Percentiles rank a stretch among this genome's conserved stretches.
Evolutionary conservation across 2,797 vertebrate genomes (phyloP).

Genomic region (Hemibagrus guttatus): DNA sequence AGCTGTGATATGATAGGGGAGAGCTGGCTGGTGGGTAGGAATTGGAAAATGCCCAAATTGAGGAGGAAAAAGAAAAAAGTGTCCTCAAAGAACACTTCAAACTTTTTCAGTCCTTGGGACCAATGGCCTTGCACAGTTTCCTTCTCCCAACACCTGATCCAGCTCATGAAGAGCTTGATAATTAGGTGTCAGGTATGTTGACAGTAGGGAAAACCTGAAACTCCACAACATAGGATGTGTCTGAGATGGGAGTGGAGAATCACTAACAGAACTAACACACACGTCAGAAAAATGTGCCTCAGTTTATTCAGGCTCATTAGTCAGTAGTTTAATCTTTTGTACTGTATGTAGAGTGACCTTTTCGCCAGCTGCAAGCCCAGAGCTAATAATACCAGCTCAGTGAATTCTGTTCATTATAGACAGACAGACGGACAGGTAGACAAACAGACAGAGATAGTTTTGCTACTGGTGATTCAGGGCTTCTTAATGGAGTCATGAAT

Average conservation of each 20-base stretch:
- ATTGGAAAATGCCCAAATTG: neutral
- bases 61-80: neutral
- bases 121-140: slow-evolving; percentile 2
- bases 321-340: slow-evolving; percentile 33
- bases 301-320: slow-evolving; percentile 23
- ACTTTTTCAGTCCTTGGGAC: neutral
- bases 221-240: neutral
- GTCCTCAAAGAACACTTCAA: neutral
- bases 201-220: slow-evolving; percentile 18
- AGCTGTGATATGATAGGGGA: neutral
- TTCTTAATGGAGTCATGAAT: neutral
- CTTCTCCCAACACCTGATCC: neutral
- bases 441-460: neutral
- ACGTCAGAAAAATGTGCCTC: slow-evolving; percentile 34
- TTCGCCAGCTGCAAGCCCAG: slow-evolving; percentile 11
- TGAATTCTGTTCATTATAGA: neutral
- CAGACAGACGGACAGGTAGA: neutral
- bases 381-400: neutral
- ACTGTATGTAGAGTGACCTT: slow-evolving; percentile 36
- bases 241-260: neutral
- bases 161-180: slow-evolving; percentile 30
- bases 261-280: slow-evolving; percentile 34
- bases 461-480: neutral
- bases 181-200: slow-evolving; percentile 18
- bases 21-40: neutral